Evolutionary conservation across 2,888 invertebrate genomes (phyloP).

Genomic region (Arge pagana): DNA sequence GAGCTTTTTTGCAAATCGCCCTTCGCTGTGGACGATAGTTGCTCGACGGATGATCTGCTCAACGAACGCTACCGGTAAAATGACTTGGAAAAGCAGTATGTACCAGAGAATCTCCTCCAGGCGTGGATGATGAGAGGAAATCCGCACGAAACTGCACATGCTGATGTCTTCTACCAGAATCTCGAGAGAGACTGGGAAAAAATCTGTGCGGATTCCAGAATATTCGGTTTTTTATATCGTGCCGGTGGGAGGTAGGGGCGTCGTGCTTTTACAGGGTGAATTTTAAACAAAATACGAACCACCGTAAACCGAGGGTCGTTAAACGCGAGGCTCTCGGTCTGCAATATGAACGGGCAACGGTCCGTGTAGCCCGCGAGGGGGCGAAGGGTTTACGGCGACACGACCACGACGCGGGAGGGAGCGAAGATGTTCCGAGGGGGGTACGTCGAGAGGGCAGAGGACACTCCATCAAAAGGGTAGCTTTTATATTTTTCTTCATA

Average conservation of each 20-base stretch:
- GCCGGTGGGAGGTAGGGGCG: conserved; percentile 10
- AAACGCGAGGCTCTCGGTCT: conserved; percentile 34
- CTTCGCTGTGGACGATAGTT: too few species aligned
- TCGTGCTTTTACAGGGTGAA: conserved; percentile 42
- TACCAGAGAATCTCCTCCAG: too few species aligned
- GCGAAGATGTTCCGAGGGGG: conserved; percentile 16
- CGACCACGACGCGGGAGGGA: background rate
- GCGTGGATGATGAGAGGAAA: too few species aligned
- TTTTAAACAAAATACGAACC: conserved; percentile 50
- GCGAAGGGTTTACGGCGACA: conserved; percentile 12
- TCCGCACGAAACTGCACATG: too few species aligned
- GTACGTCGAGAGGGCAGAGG: conserved; percentile 42
- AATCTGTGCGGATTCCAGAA: background rate
- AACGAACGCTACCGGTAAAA: too few species aligned
- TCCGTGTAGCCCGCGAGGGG: conserved; percentile 10
- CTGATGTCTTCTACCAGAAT: too few species aligned
- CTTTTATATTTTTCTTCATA: conserved; percentile 45
- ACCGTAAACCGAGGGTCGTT: conserved; percentile 47
- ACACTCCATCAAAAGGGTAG: conserved; percentile 54
- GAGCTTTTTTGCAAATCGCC: too few species aligned
- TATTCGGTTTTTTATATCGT: too few species aligned
- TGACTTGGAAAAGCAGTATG: too few species aligned
- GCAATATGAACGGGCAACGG: conserved; percentile 17
- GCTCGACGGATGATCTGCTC: too few species aligned
- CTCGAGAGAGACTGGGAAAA: conserved; percentile 30